Base-by-base conservation (phyloP, 64 coral and sea anemone species). In the Stichodactyla mertensii region DNA sequence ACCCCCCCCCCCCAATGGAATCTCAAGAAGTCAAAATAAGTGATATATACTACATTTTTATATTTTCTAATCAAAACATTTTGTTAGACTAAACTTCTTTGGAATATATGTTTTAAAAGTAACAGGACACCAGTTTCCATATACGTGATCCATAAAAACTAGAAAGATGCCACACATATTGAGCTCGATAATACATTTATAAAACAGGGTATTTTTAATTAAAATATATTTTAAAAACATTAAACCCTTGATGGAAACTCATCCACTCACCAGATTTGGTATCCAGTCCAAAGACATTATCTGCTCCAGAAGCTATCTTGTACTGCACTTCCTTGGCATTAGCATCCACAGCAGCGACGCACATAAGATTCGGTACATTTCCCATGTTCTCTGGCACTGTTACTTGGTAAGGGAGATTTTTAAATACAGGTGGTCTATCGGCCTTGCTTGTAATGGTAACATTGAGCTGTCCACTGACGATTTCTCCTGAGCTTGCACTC, bases 351-450 rank as follows among this genome's bases (percentile, higher is more conserved):
- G 90, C 90, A 91, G 85, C 90, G 55, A 91, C 71, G 53, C 90
- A 91, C 77, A 87, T 85, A 52, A 91, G 20, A 85, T 80, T 91
- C 1, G 86, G 58, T 52, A 91, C 62, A 22, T 9, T 26, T 51
- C 90, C 90, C 23, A 91, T 78, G 51, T 91, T 87, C 16, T 91
- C 90, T 15, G 78, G 90, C 26, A 91, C 90, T 61, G 84, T 87
- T 31, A 11, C 90, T 22, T 12, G 19, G 13, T 91, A 91, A 27
- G 85, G 85, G 7, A 20, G 13, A 64, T 91, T 91, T 20, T 87
- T 78, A 36, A 91, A 91, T 3, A 64, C 80, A 61, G 90, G 90
- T 10, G 90, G 90, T 22, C 62, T 82, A 52, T 91, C 78, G 14
- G 52, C 84, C 51, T 91, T 67, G 66, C 90, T 91, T 6, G 84